Conservation (phyloP, 2,888 invertebrate genomes). For the Allophyes oxyacanthae region DNA sequence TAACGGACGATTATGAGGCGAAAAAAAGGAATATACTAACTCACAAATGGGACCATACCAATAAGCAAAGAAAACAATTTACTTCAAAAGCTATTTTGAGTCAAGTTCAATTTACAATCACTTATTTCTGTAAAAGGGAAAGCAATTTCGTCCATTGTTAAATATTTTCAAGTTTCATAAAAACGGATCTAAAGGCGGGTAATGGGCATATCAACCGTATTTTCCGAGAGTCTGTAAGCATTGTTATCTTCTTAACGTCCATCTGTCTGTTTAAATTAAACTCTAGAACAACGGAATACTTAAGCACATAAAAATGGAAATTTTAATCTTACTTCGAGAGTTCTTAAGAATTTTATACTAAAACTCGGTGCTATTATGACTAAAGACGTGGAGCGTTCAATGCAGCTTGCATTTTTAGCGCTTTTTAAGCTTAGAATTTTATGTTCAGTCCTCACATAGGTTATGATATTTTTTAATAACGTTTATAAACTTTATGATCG, state of each 20-base stretch:
- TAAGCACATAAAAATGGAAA: constrained; percentile 20
- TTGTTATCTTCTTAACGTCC: constrained; percentile 23
- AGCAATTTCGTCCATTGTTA: constrained; percentile 32
- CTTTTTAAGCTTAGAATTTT: too few species aligned
- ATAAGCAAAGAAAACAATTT: constrained; percentile 5
- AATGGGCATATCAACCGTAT: constrained; percentile 6
- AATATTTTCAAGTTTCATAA: constrained; percentile 32
- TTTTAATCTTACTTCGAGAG: constrained; percentile 13
- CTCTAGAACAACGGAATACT: constrained; percentile 3
- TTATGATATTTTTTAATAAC: too few species aligned
- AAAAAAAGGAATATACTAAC: not conserved
- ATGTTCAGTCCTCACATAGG: too few species aligned
- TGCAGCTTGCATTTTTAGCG: too few species aligned
- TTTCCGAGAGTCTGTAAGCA: constrained; percentile 8
- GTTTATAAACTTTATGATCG: too few species aligned
- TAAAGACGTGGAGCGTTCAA: not conserved
- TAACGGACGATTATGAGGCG: not conserved
- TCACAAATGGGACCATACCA: not conserved
- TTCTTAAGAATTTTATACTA: constrained; percentile 3
- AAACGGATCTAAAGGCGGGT: constrained; percentile 20
- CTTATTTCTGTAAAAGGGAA: constrained; percentile 26
- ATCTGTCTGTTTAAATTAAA: constrained; percentile 23
- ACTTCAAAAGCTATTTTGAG: constrained; percentile 9
- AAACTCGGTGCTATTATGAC: not conserved
- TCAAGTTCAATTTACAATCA: constrained; percentile 14